These are phyloP conservation scores for Lithophane leautieri DNA, from an alignment of 2,888 invertebrate species.

Conservation along the genomic window DNA sequence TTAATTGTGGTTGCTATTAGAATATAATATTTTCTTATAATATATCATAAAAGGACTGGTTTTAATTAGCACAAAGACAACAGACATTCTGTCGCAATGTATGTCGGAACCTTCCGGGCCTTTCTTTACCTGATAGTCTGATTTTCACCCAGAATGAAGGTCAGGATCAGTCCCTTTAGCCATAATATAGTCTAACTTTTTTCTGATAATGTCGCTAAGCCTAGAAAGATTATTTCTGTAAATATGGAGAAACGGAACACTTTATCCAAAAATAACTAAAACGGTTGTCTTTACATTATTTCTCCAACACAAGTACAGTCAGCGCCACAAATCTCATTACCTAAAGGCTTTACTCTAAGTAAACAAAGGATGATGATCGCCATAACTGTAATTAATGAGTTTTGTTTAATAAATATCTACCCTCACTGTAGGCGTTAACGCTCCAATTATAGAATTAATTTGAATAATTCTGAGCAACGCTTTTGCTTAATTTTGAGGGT, in stretches of 20 bases:
- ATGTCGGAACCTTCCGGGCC: background rate
- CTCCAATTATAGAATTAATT: slow-evolving; percentile 70
- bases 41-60: background rate
- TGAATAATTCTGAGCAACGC: slow-evolving; percentile 67
- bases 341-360: slow-evolving; percentile 49
- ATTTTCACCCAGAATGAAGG: background rate
- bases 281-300: slow-evolving; percentile 11
- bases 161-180: background rate
- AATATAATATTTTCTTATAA: background rate
- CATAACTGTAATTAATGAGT: slow-evolving; percentile 69
- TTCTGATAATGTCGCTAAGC: background rate
- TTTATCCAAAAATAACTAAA: slow-evolving; percentile 18
- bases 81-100: background rate
- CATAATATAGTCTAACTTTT: background rate
- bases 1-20: background rate
- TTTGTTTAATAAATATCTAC: slow-evolving; percentile 70
- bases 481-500: slow-evolving; percentile 62
- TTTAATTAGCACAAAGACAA: background rate
- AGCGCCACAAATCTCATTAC: slow-evolving; percentile 59
- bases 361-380: slow-evolving; percentile 67
- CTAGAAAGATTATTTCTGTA: background rate
- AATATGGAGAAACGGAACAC: background rate
- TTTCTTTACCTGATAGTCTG: background rate
- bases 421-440: slow-evolving; percentile 64
- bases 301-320: slow-evolving; percentile 39